These are phyloP conservation scores for Camelus dromedarius DNA, from an alignment of 2,113 vertebrate genomes.

Conservation along the genomic window DNA sequence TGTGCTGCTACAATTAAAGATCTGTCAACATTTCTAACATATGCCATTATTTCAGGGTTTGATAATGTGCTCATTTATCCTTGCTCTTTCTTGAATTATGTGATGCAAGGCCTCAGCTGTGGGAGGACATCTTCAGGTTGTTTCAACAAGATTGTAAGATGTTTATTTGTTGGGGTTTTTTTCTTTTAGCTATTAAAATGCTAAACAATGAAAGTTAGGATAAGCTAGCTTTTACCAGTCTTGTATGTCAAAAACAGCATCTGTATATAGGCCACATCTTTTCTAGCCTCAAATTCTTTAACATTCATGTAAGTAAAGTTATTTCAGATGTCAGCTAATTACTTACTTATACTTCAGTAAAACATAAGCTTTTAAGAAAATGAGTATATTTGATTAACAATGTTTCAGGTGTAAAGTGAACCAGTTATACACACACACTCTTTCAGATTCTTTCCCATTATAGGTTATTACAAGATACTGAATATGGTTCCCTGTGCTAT, in stretches of 20 bases:
- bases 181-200: neutral
- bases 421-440: too few species aligned
- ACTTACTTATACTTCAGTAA: neutral
- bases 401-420: too few species aligned
- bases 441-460: too few species aligned
- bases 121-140: neutral
- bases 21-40: conserved; percentile 7
- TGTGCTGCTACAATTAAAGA: conserved; percentile 49
- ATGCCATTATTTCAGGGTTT: neutral
- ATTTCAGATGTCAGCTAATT: neutral
- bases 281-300: neutral
- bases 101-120: neutral
- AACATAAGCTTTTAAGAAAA: neutral
- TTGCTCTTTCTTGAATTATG: conserved; percentile 15
- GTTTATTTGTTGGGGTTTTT: neutral
- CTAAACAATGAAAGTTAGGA: neutral
- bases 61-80: neutral
- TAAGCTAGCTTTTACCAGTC: neutral
- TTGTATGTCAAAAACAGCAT: conserved; percentile 4
- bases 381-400: too few species aligned
- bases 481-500: too few species aligned
- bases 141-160: neutral
- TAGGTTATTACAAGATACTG: too few species aligned
- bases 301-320: neutral
- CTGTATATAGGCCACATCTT: neutral